These are phyloP conservation scores for Cathartes aura DNA, from an alignment of 2,113 vertebrate genomes.

Conservation along the genomic window DNA sequence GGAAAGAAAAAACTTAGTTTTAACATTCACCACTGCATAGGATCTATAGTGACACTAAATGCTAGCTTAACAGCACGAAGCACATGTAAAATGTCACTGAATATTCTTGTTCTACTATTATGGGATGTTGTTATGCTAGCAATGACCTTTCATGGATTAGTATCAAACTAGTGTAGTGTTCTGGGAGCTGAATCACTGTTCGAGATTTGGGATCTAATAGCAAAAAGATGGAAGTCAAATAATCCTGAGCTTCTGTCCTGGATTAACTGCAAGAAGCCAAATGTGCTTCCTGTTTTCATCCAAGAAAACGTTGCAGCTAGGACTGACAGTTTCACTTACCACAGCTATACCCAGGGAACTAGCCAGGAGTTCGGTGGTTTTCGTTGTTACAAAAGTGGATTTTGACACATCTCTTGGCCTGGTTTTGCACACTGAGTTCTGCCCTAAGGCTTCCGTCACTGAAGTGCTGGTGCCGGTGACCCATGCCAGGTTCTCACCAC, in stretches of 20 bases:
- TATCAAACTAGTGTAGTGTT: neutral
- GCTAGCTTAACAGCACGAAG: neutral
- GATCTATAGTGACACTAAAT: neutral
- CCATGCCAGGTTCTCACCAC: neutral
- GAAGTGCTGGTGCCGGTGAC: accelerated
- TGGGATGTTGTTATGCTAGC: neutral
- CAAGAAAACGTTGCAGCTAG: neutral
- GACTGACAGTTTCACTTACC: neutral
- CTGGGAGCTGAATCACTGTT: neutral
- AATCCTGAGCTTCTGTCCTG: neutral
- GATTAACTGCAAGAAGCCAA: neutral
- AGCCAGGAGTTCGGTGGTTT: neutral
- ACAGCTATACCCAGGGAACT: neutral
- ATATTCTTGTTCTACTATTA: neutral
- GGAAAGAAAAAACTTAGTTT: neutral
- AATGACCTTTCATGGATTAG: slow-evolving; percentile 7
- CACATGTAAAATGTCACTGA: neutral
- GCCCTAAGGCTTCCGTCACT: neutral
- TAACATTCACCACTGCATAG: neutral
- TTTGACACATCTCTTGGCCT: neutral
- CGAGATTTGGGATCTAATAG: neutral
- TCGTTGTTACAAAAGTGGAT: neutral
- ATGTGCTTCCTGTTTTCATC: neutral
- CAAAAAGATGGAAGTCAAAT: neutral
- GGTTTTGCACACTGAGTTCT: neutral